Base-by-base conservation (phyloP, 2,888 invertebrate genomes). In the Drosophila putrida region DNA sequence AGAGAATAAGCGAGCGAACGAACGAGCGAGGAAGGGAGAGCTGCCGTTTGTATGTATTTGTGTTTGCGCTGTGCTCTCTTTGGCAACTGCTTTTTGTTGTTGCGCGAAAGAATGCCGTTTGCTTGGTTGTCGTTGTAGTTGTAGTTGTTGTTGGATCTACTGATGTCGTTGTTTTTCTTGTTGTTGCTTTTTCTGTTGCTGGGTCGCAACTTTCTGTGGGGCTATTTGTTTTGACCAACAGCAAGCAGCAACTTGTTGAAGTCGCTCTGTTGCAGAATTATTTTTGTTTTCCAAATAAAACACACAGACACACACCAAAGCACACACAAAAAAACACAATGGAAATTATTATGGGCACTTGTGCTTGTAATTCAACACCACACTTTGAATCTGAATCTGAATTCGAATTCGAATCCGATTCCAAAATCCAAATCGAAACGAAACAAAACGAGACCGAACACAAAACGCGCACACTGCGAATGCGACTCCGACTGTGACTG, bases 91-190 rank as follows among this genome's bases (percentile, higher is more conserved):
- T 77, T 80, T 84, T 91, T 91, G 91, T 91, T 91, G 90, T 91
- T 91, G 91, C 84, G 77, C 90, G 81, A 91, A 91, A 90, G 91
- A 91, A 91, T 91, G 91, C 79, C 81, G 89, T 89, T 81, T 81
- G 85, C 82, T 89, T 86, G 84, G 84, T 89, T 90, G 89, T 82
- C 79, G 80, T 82, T 87, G 73, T 53, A 6, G 39, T 15, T 43
- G 77, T 67, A 39, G 50, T 44, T 62, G 62, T 50, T 62, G 62
- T 47, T 44, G 44, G 53, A 64, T 66, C 64, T 70, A 47, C 57
- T 62, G 43, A 27, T 38, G 61, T 15, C 20, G 61, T 6, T 15
- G 36, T 5, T 41, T 49, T 11, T 61, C 49, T 11, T 61, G 44
- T n/a, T 63, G 66, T 28, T 73, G 65, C 68, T 68, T 62, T 50